Evolutionary conservation across 2,113 vertebrate species (phyloP).

Genomic region (Hypomesus transpacificus): DNA sequence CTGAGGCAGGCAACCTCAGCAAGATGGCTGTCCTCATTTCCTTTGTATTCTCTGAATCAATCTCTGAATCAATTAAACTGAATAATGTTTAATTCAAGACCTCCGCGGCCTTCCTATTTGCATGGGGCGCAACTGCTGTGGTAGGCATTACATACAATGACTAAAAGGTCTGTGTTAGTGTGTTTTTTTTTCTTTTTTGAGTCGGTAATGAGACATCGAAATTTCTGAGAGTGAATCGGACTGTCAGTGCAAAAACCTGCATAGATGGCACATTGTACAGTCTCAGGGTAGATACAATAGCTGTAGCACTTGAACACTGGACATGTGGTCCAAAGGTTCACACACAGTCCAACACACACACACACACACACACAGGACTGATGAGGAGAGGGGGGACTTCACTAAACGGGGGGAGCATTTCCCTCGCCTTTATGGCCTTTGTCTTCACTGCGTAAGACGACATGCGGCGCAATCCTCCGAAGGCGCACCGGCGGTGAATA

Average conservation of each 20-base stretch:
- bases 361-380: constrained; percentile 3
- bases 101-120: constrained; percentile 25
- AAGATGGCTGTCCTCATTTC: constrained; percentile 51
- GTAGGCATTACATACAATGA: constrained; percentile 36
- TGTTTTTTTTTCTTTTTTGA: constrained; percentile 11
- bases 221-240: constrained; percentile 22
- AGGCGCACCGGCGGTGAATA: constrained; percentile 39
- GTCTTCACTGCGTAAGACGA: constrained; percentile 30
- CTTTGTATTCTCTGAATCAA: constrained; percentile 57
- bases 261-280: neutral
- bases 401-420: constrained; percentile 27
- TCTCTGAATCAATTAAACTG: constrained; percentile 53
- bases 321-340: neutral
- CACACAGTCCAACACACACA: neutral
- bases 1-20: constrained; percentile 28
- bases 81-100: constrained; percentile 63
- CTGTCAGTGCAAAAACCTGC: constrained; percentile 11
- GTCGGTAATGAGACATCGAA: constrained; percentile 35
- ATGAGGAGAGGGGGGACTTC: neutral
- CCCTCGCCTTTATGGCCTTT: constrained; percentile 18
- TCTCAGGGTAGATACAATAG: neutral
- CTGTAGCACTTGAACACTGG: neutral
- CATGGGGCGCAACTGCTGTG: constrained; percentile 20
- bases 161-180: constrained; percentile 3
- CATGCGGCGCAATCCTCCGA: constrained; percentile 10